Evolutionary conservation across 2,888 invertebrate species (phyloP).

Genomic region (Rambutsinella grinnellia): DNA sequence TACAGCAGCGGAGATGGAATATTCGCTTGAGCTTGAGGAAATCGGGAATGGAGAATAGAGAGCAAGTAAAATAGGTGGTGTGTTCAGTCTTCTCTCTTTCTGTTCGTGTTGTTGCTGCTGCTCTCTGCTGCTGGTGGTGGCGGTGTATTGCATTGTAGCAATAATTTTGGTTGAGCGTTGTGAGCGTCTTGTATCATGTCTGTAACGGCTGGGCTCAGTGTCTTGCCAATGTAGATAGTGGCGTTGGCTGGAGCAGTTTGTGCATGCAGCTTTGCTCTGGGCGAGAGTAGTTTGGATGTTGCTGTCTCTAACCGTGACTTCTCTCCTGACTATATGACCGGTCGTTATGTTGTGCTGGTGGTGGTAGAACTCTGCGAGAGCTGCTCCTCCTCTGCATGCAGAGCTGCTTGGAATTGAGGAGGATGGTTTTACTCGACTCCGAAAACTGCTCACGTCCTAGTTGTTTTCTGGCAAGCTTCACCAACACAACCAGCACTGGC

Average conservation of each 20-base stretch:
- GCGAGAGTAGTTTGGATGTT: no score
- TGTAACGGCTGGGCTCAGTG: not conserved
- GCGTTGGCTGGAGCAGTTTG: no score
- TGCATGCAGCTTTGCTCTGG: no score
- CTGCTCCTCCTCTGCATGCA: not conserved
- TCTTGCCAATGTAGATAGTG: not conserved
- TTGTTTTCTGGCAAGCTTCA: slow-evolving; percentile 66
- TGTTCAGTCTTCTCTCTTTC: not conserved
- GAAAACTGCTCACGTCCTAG: slow-evolving; percentile 65
- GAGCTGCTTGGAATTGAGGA: slow-evolving; percentile 1
- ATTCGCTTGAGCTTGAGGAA: not conserved
- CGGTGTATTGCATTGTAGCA: not conserved
- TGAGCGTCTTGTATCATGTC: not conserved
- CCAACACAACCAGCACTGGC: slow-evolving; percentile 58
- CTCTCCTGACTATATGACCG: slow-evolving; percentile 9
- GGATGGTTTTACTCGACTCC: slow-evolving; percentile 56
- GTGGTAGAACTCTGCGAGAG: not conserved
- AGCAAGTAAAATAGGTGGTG: not conserved
- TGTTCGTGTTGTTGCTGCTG: not conserved
- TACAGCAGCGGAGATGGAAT: not conserved
- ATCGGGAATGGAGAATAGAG: not conserved
- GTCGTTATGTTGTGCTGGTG: slow-evolving; percentile 2
- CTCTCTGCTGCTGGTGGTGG: not conserved
- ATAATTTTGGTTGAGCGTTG: no score
- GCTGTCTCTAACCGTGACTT: not conserved